These are phyloP conservation scores for Pachycephala philippinensis DNA, from an alignment of 2,113 vertebrate species.

Conservation along the genomic window DNA sequence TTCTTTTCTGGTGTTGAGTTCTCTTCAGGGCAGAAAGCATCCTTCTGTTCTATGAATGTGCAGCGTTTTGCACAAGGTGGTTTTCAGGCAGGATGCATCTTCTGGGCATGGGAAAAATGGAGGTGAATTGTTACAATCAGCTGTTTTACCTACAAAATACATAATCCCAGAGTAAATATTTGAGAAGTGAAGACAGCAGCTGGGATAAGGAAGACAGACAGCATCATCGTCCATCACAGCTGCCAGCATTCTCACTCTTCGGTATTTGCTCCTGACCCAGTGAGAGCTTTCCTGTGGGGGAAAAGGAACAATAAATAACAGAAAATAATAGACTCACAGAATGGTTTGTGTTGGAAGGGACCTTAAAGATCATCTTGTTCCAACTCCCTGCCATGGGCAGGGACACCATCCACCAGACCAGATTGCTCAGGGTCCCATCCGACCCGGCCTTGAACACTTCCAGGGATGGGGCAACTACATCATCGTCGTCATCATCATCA, in stretches of 20 bases:
- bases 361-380: not conserved
- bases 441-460: not conserved
- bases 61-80: not conserved
- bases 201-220: not conserved
- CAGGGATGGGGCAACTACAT: not conserved
- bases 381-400: not conserved
- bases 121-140: not conserved
- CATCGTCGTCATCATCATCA: not conserved
- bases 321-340: not conserved
- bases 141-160: accelerated
- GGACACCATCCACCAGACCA: not conserved
- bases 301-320: not conserved
- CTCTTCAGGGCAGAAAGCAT: not conserved
- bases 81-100: not conserved
- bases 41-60: not conserved
- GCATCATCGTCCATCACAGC: not conserved
- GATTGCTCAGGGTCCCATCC: not conserved
- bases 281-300: not conserved
- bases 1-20: not conserved
- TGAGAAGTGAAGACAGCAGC: not conserved
- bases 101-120: not conserved
- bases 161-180: not conserved
- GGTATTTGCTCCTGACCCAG: not conserved
- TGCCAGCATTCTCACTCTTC: not conserved
- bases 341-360: not conserved